Conservation (phyloP, 2,888 invertebrate species). For the Mythimna loreyi region DNA sequence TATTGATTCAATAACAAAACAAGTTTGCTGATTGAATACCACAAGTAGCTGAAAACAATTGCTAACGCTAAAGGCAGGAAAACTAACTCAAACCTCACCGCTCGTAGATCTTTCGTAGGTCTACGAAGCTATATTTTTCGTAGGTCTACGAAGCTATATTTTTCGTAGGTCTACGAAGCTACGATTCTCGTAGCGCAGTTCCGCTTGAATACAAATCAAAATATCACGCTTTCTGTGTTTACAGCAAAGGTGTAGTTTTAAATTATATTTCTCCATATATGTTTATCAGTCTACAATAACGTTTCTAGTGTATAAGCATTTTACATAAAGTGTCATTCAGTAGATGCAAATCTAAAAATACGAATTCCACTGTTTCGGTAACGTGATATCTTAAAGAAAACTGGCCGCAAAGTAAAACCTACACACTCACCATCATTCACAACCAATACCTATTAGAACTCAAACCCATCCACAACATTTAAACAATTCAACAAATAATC, state of each 20-base stretch:
- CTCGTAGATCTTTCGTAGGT: background rate
- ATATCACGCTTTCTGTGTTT: no score
- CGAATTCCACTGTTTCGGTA: background rate
- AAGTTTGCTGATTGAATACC: background rate
- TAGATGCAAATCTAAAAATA: background rate
- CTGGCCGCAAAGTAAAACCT: background rate
- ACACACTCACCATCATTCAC: background rate
- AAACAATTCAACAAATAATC: constrained; percentile 76
- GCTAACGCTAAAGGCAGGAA: no score
- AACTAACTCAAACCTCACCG: background rate
- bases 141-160: background rate
- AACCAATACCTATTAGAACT: constrained; percentile 34
- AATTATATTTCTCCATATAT: no score
- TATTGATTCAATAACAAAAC: background rate
- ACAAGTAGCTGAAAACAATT: no score
- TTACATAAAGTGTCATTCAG: background rate
- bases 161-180: background rate
- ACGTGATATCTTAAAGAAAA: background rate
- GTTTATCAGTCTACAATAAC: no score
- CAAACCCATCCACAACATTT: constrained; percentile 58
- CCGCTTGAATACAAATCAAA: background rate
- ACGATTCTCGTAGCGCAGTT: background rate
- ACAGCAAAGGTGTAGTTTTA: no score
- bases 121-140: background rate
- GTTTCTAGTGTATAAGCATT: no score